A percentile compares a stretch with the other conserved stretches of the same genome.
phyloP scores from a whole-genome alignment of 1,140 invertebrate species.

The Heliconius eleuchia region DNA sequence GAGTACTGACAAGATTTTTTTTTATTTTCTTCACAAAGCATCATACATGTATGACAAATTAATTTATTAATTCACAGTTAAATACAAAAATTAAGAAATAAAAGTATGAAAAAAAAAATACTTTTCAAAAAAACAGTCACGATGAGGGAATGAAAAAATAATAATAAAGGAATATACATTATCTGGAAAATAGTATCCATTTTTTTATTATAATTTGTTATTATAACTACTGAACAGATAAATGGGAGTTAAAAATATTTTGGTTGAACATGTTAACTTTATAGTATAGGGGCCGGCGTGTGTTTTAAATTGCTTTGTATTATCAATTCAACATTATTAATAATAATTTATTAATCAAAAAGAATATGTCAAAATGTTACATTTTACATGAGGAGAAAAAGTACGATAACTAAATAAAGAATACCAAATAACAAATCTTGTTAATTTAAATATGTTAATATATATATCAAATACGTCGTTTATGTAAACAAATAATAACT shows the following conservation, averaged over 20 bases:
- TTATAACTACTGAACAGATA: constrained; percentile 36
- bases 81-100: too few relatives aligned
- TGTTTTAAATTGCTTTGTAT: neutral
- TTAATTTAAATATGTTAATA: too few relatives aligned
- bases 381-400: too few relatives aligned
- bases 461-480: too few relatives aligned
- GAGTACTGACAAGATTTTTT: too few relatives aligned
- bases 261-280: constrained; percentile 21
- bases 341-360: neutral
- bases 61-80: too few relatives aligned
- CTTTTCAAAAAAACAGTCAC: too few relatives aligned
- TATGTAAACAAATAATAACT: too few relatives aligned
- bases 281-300: neutral
- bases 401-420: too few relatives aligned
- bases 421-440: too few relatives aligned
- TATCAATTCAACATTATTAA: neutral
- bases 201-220: constrained; percentile 37
- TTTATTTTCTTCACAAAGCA: neutral
- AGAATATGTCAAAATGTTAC: neutral
- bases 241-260: constrained; percentile 36
- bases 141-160: constrained; percentile 1
- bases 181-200: constrained; percentile 16
- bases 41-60: too few relatives aligned
- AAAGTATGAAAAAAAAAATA: too few relatives aligned
- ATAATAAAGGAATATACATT: constrained; percentile 39